A percentile compares a stretch with the other conserved stretches of the same genome.
Evolutionary conservation across 2,797 vertebrate genomes (phyloP).

Genomic region (Eulemur rubriventer): DNA sequence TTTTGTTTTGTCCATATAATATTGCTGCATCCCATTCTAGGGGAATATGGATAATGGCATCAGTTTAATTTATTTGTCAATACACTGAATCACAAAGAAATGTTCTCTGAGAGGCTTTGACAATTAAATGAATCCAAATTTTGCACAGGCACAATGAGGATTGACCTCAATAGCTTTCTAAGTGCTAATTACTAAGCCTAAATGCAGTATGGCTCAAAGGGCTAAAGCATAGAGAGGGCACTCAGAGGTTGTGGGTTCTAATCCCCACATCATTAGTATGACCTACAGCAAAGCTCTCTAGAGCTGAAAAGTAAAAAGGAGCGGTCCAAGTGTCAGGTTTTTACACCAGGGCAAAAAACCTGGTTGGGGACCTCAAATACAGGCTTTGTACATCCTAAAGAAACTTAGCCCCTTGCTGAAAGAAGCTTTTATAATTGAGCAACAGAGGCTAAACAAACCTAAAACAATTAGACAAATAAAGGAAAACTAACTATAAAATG

Average conservation of each 20-base stretch:
- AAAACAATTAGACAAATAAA: not conserved
- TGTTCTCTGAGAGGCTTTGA: conserved; percentile 53
- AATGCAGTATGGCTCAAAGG: conserved; percentile 42
- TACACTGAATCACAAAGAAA: conserved; percentile 53
- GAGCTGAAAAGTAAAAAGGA: conserved; percentile 21
- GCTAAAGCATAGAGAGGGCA: conserved; percentile 3
- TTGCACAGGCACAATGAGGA: conserved; percentile 22
- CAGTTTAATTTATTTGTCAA: conserved; percentile 66
- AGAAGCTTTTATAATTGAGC: not conserved
- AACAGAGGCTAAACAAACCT: not conserved
- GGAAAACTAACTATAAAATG: not conserved
- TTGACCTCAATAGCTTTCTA: conserved; percentile 67
- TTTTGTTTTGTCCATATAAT: conserved; percentile 69
- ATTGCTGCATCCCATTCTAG: conserved; percentile 45
- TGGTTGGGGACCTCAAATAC: not conserved
- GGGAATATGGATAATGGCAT: conserved; percentile 52
- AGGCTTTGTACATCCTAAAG: not conserved
- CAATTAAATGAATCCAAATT: conserved; percentile 56
- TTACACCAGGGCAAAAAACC: not conserved
- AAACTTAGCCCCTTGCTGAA: not conserved
- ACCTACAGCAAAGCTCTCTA: not conserved
- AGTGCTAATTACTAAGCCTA: conserved; percentile 62
- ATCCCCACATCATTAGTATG: not conserved
- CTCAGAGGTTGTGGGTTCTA: conserved; percentile 55
- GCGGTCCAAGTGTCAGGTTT: not conserved